Base-by-base conservation (phyloP, 2,888 invertebrate genomes). In the Pilophorus perplexus region DNA sequence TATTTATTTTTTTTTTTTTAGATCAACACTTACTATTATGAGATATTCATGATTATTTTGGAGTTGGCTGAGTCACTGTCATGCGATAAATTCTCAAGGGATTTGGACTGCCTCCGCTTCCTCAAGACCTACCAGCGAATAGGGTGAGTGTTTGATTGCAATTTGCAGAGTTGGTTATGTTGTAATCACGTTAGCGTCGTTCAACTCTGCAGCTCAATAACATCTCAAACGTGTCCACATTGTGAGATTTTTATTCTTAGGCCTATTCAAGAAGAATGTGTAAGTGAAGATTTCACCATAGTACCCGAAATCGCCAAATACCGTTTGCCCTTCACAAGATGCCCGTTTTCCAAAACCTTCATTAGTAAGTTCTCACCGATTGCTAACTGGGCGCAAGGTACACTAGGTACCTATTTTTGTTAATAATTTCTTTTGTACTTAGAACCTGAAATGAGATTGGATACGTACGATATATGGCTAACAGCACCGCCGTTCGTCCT, bases 21-120 rank as follows among this genome's bases (percentile, higher is more conserved):
- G 79, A 74, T 80, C 0, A 81, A 80, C 73, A 79, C 78, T 69
- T 82, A 82, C 72, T 75, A 81, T 69, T 81, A 82, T 68, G 82
- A 82, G 75, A 78, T 80, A 3, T 81, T 80, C 70, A 72, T 77
- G 22, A 77, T 79, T 16, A 76, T 82, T 44, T 73, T 80, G 67
- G 75, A 78, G 50, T 74, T 80, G 1, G 60, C 50, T 1, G 2
- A 37, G 2, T 22, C 60, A 2, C 6, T 16, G 8, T 37, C 27
- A 6, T 27, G 18, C 2, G 18, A 14, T 8, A 48, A 46, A 8
- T 22, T 46, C 5, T 20, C 60, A 0, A 2, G 14, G 3, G 48
- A 38, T 22, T n/a, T 52, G 12, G 16, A 37, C 14, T 27, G 28
- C 12, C 33, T 66, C 18, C 16, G 22, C 25, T 66, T 66, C 25